Conservation (phyloP, 1,140 invertebrate genomes). For the Mamestra configurata region DNA sequence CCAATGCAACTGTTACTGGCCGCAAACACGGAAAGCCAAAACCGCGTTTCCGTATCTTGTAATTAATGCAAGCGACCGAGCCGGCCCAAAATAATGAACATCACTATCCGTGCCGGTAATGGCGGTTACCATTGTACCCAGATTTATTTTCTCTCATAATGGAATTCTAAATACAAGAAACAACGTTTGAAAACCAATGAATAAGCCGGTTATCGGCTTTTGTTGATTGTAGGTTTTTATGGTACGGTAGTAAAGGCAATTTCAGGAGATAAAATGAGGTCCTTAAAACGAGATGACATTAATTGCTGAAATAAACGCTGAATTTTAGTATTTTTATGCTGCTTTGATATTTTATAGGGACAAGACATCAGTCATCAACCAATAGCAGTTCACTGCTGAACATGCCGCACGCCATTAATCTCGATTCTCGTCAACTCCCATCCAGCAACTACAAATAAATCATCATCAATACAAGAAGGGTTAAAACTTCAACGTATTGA, state of each 20-base stretch:
- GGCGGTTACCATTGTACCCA: slow-evolving; percentile 6
- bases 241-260: neutral
- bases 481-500: too few relatives aligned
- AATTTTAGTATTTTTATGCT: too few relatives aligned
- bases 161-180: neutral
- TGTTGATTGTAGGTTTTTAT: neutral
- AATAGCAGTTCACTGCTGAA: too few relatives aligned
- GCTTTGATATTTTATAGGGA: too few relatives aligned
- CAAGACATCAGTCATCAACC: too few relatives aligned
- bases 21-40: slow-evolving; percentile 50
- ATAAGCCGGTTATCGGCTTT: neutral
- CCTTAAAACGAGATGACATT: neutral
- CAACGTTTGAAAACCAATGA: neutral
- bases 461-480: too few relatives aligned
- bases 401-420: too few relatives aligned
- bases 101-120: neutral
- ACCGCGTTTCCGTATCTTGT: slow-evolving; percentile 51
- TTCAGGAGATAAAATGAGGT: neutral
- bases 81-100: slow-evolving; percentile 53
- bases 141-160: slow-evolving; percentile 20
- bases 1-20: slow-evolving; percentile 31
- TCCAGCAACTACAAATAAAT: too few relatives aligned
- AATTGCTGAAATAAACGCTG: neutral
- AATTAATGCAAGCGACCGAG: slow-evolving; percentile 57
- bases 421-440: too few relatives aligned